phyloP scores from a whole-genome alignment of 2,888 invertebrate species.

The Conistra vaccinii region DNA sequence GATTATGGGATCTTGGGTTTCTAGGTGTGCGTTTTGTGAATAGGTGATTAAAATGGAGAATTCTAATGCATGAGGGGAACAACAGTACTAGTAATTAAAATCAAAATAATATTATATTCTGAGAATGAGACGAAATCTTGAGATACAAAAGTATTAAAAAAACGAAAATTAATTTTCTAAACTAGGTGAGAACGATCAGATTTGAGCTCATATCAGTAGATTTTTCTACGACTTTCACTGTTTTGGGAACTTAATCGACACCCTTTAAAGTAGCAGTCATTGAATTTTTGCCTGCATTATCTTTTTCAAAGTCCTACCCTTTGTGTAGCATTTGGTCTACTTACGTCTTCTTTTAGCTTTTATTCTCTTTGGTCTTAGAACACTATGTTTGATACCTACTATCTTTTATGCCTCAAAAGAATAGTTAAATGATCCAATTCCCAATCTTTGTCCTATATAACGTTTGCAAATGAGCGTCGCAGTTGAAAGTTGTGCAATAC shows the following conservation, averaged over 20 bases:
- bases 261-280: neutral
- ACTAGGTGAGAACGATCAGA: neutral
- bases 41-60: constrained; percentile 3
- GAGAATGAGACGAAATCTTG: neutral
- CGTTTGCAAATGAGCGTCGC: constrained; percentile 67
- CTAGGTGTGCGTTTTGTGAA: constrained; percentile 3
- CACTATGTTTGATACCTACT: too few species aligned
- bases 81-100: neutral
- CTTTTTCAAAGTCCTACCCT: neutral
- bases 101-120: neutral
- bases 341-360: neutral
- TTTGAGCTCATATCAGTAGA: neutral
- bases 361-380: neutral
- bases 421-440: constrained; percentile 45
- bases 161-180: neutral
- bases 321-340: neutral
- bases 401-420: constrained; percentile 14
- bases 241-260: neutral
- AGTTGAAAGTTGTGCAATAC: constrained; percentile 62
- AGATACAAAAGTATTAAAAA: neutral
- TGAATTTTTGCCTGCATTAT: neutral
- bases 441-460: constrained; percentile 56
- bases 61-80: constrained; percentile 17
- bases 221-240: neutral
- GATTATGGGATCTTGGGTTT: constrained; percentile 37